Base-by-base conservation (phyloP, 1,140 invertebrate species). In the Conus betulinus region DNA sequence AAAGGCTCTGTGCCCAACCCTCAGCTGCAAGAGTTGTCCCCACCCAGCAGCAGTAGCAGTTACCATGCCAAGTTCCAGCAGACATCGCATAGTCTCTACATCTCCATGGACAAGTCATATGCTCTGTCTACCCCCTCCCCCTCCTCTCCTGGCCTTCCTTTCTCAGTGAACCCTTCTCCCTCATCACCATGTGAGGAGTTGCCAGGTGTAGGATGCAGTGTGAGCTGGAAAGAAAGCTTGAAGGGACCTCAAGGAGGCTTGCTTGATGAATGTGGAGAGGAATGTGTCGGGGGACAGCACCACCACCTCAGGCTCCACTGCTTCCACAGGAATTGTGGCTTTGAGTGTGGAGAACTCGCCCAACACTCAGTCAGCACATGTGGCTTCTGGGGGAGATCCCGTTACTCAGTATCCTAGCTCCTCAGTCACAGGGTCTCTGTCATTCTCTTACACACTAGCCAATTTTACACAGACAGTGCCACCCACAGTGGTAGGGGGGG, bases 161-260 rank as follows among this genome's bases (percentile, higher is more conserved):
- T 90, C 39, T 39, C 39, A 74, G 60, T 87, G 86, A 89, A 84
- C 57, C 90, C 91, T 71, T 89, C 88, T 51, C 88, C 90, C 25
- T 84, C 85, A 23, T 81, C 82, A 23, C 89, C 84, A 20, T 88
- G 91, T 23, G 89, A 91, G 74, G 84, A 90, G 17, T 90, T 90
- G 20, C 87, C 89, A 23, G 91, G 91, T 52, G 87, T 92, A 39
- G 39, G 8, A 91, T 91, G 91, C 25, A 92, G 90, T 90, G 91
- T 88, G 39, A 92, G 93, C 86, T 84, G 91, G 67, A 92, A 91
- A 55, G 94, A 94, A 53, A 94, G 92, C n/a, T 93, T 93, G 88
- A 93, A 84, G 63, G 53, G 57, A 27, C 25, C 88, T 60, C 87
- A 82, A 11, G 89, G 89, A 5, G 85, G 87, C 67, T 39, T 88